Evolutionary conservation across 2,888 invertebrate species (phyloP).

Genomic region (Neoascia interrupta): DNA sequence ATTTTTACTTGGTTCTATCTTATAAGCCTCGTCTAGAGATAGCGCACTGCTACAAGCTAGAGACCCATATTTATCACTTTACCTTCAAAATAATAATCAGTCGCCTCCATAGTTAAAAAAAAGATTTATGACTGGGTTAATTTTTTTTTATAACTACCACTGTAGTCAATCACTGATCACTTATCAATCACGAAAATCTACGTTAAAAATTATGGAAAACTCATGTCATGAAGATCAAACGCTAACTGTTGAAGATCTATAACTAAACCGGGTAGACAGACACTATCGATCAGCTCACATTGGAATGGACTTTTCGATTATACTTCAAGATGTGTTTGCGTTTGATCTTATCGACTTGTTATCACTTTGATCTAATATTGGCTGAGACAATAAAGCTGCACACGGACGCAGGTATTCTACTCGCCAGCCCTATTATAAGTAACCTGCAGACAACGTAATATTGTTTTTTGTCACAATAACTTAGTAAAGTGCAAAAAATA

Average conservation of each 20-base stretch:
- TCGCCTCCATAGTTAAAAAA: slow-evolving; percentile 71
- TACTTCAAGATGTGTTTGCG: slow-evolving; percentile 24
- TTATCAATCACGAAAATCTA: no score
- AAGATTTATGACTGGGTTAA: no score
- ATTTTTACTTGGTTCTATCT: no score
- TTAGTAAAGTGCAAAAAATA: no score
- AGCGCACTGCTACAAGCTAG: no score
- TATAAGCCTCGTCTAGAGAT: no score
- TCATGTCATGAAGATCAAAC: slow-evolving; percentile 17
- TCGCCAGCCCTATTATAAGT: no score
- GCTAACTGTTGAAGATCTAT: neutral
- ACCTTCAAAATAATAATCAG: slow-evolving; percentile 78
- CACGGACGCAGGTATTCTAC: no score
- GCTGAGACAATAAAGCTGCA: slow-evolving; percentile 18
- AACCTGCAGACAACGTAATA: no score
- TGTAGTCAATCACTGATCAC: no score
- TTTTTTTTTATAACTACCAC: no score
- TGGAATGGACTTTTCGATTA: neutral
- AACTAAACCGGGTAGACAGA: neutral
- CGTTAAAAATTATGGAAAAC: neutral
- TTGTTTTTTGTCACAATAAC: no score
- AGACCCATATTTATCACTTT: neutral
- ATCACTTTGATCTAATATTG: slow-evolving; percentile 28
- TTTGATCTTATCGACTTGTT: slow-evolving; percentile 43
- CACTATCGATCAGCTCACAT: slow-evolving; percentile 14